These are phyloP conservation scores for Abramis brama DNA, from an alignment of 2,113 vertebrate species.

Conservation along the genomic window DNA sequence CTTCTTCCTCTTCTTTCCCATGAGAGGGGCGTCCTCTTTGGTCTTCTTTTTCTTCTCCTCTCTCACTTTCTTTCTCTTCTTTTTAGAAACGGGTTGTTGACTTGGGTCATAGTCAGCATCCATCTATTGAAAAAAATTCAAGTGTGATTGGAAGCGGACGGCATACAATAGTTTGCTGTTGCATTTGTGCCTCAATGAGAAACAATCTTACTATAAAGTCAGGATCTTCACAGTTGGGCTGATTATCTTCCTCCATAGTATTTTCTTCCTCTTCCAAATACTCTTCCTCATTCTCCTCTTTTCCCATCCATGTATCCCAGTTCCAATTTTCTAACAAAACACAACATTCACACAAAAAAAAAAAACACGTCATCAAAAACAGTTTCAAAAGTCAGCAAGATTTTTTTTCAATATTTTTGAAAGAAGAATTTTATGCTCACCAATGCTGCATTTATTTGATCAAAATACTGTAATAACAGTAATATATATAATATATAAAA, in stretches of 20 bases:
- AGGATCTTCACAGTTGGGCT: constrained; percentile 83
- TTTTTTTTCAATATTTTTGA: background rate
- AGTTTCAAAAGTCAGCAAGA: background rate
- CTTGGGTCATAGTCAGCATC: constrained; percentile 86
- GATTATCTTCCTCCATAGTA: constrained; percentile 47
- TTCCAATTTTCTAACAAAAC: constrained; percentile 83
- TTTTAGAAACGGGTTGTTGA: constrained; percentile 69
- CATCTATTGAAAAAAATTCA: constrained; percentile 76
- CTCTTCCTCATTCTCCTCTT: constrained; percentile 47
- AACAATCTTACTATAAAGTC: constrained; percentile 78
- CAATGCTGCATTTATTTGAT: background rate
- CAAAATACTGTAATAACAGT: background rate
- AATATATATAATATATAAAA: too few relatives aligned
- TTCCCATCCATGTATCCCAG: constrained; percentile 85
- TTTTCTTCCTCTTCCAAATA: constrained; percentile 38
- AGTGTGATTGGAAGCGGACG: background rate
- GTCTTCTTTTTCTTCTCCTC: constrained; percentile 67
- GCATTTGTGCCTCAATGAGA: background rate
- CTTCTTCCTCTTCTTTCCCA: constrained; percentile 81
- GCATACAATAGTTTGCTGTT: background rate
- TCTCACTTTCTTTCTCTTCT: constrained; percentile 70
- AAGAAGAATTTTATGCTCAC: background rate
- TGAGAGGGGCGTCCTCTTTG: constrained; percentile 69
- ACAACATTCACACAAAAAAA: background rate
- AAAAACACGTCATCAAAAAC: background rate